Evolutionary conservation across 2,797 vertebrate genomes (phyloP), one percentile per base, ranked within the genome.

Genomic region (Bufotes viridis): DNA sequence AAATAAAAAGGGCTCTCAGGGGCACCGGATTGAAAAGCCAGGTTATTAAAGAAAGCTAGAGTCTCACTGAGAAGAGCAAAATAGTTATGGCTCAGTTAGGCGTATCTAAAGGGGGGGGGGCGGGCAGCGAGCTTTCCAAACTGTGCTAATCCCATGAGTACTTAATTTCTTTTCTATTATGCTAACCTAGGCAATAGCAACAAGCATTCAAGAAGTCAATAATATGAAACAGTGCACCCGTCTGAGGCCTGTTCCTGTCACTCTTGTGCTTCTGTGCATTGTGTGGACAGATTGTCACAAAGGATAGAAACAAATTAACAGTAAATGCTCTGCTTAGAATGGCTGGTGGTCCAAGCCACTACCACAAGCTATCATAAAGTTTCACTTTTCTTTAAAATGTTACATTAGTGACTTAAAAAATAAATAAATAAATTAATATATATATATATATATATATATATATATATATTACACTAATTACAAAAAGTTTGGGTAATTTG

Each of bases 31-130:
- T 96, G 95, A 95, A 97, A 96, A 97, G 95, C 95, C 96, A 96
- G 96, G 97, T 97, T 99, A 98, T 98, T 99, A 97, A 98, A 93
- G 97, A 97, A 97, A 97, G 96, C 96, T 94, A 96, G 97, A 95
- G 95, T 95, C 97, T 96, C 95, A 96, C 96, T 96, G 96, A 96
- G 96, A 94, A 93, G 93, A 94, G 96, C 96, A 96, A 97, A 97
- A 97, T 96, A 96, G 96, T 96, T 95, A 93, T 95, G 94, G 96
- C 95, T 95, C 95, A 95, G 95, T 94, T 95, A 96, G 96, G 95
- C 95, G 93, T 96, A 96, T 96, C 96, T 96, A 95, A 96, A 96
- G 96, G 94, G 95, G 95, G 95, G 92, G 94, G 93, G 94, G 94
- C 95, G 95, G 95, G 93, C 93, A 94, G 94, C 42, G 93, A 93